Base-by-base conservation (phyloP, 2,113 vertebrate genomes). In the Ascaphus truei region DNA sequence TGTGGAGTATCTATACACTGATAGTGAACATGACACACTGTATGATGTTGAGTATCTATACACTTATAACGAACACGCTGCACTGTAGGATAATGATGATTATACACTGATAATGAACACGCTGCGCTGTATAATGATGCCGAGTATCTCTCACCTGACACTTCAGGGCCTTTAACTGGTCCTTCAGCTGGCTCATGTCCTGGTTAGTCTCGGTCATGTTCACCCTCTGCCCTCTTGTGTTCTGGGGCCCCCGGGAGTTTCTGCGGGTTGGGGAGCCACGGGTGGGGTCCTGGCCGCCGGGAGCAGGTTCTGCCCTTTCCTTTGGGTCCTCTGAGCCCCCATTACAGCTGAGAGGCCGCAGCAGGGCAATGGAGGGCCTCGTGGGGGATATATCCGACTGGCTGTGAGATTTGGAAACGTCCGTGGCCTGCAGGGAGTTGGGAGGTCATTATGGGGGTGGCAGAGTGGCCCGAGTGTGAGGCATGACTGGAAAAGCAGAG, bases 151-250 rank as follows among this genome's bases (percentile, higher is more conserved):
- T 45, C 72, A 86, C 86, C 86, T 87, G 89, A 77, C 84, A 88
- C 39, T 77, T 81, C n/a, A 90, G 77, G 3, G 82, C 81, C 33
- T 83, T 79, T 29, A 91, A 77, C 55, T 88, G 88, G 10, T 91
- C 86, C 63, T 86, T 91, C 20, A 87, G 82, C 62, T 87, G 74
- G 0, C 75, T 75, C 43, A 89, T 72, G 37, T 89, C 87, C 51
- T 73, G 75, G 18, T 29, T 20, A 50, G 68, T 12, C 73, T 27
- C 58, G 74, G 27, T 1, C 10, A 4, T 36, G 3, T 15, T 3
- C 16, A 7, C 13, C 2, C 15, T 30, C 5, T 2, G 22, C 11
- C 37, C 9, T 5, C 15, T 25, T 5, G 55, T 61, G 66, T 72
- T 34, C 18, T 43, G 45, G 23, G 8, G 23, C 1, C 58, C 4